These are phyloP conservation scores for Aphelinus certus DNA, from an alignment of 1,140 invertebrate species.

Conservation along the genomic window DNA sequence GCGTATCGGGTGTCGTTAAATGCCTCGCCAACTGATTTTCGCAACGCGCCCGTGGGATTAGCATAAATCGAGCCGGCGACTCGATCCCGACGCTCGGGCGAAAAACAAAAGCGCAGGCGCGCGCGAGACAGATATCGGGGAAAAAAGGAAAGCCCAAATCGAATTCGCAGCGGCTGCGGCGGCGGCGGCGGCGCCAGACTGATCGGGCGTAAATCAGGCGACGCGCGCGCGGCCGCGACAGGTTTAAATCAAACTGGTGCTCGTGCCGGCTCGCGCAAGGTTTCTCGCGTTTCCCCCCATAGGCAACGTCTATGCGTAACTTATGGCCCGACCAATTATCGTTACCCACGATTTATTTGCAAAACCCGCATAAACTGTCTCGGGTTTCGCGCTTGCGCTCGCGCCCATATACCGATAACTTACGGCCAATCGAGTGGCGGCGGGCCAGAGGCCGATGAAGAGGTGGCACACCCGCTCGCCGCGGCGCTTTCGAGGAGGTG, in stretches of 20 bases:
- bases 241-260: slow-evolving; percentile 40
- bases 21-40: slow-evolving; percentile 1
- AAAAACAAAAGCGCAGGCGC: slow-evolving; percentile 1
- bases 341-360: slow-evolving; percentile 42
- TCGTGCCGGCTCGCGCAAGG: slow-evolving; percentile 1
- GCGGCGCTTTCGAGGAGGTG: no score
- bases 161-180: slow-evolving; percentile 34
- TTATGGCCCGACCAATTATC: slow-evolving; percentile 43
- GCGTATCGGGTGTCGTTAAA: slow-evolving; percentile 3
- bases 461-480: no score
- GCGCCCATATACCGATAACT: slow-evolving; percentile 6
- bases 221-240: slow-evolving; percentile 41
- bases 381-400: neutral
- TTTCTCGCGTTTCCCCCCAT: slow-evolving; percentile 32
- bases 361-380: slow-evolving; percentile 33
- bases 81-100: neutral
- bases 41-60: neutral
- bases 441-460: neutral
- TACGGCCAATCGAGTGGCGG: slow-evolving; percentile 14
- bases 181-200: slow-evolving; percentile 44
- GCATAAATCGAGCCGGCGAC: slow-evolving; percentile 1
- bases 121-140: neutral
- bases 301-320: slow-evolving; percentile 39
- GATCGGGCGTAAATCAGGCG: slow-evolving; percentile 42
- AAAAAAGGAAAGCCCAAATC: slow-evolving; percentile 3